Base-by-base conservation (phyloP, 2,113 vertebrate species). In the Sturnira hondurensis region DNA sequence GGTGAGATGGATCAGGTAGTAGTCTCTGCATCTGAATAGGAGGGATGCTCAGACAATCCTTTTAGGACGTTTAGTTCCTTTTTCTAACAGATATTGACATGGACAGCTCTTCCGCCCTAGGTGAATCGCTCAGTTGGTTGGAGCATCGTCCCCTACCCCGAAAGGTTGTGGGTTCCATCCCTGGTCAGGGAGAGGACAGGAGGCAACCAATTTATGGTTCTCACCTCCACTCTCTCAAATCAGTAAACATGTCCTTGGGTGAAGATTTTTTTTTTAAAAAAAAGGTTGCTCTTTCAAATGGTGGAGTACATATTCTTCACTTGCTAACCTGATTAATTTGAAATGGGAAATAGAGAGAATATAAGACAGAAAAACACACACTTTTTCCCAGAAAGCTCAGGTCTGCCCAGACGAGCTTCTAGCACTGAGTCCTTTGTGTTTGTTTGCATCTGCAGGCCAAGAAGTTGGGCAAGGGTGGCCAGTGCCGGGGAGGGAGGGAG, bases 371-470 rank as follows among this genome's bases (percentile, higher is more conserved):
- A 28, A 47, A 52, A 61, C n/a, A 56, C 19, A 11, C 5, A 0
- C 20, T 71, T n/a, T 7, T 56, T 56, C 20, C 17, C 6, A 26
- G 54, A 43, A 63, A 71, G 74, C 31, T 41, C 19, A 33, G 28
- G 22, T 45, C 47, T 2, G 5, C 86, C 52, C 5, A 10, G 43
- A 52, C n/a, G 20, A 7, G 17, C 52, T 84, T 31, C 5, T 33
- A 6, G 43, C 28, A 0, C 16, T 2, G 54, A n/a, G 14, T n/a
- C 38, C 38, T 61, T 7, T 58, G 4, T n/a, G 11, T 89, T 24
- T 4, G 0, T 58, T 52, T 4, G 1, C 0, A 0, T 24, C 28
- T 43, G 1, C 8, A 38, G 85, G 68, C 41, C 24, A 19, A 67
- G 52, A 47, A 58, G 15, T 20, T 63, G 45, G 89, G 68, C 28